Conservation (phyloP, 2,797 vertebrate genomes). For the Sebastes steindachneri region DNA sequence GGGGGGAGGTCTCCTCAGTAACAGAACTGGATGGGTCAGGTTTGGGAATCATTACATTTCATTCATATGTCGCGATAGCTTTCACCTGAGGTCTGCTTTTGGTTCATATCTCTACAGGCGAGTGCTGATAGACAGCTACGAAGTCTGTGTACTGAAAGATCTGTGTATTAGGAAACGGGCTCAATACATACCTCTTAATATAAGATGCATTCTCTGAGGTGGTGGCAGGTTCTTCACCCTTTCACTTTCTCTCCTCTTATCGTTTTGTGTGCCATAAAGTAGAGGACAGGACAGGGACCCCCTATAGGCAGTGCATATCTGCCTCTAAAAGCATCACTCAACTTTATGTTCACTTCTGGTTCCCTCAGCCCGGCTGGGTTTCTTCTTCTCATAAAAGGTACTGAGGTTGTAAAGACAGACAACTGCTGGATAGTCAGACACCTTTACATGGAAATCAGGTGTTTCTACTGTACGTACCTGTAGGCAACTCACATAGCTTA, state of each 20-base stretch:
- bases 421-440: conserved; percentile 39
- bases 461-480: conserved; percentile 26
- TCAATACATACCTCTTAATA: not conserved
- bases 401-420: conserved; percentile 71
- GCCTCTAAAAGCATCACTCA: conserved; percentile 84
- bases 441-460: conserved; percentile 48
- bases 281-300: conserved; percentile 57
- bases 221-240: conserved; percentile 33
- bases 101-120: conserved; percentile 25
- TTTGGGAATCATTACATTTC: conserved; percentile 23
- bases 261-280: conserved; percentile 52
- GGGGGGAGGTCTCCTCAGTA: not conserved
- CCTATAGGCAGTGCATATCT: conserved; percentile 80
- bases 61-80: conserved; percentile 21
- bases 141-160: not conserved
- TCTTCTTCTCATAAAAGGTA: conserved; percentile 84
- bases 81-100: conserved; percentile 22
- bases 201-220: not conserved
- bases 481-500: not conserved
- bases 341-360: conserved; percentile 83
- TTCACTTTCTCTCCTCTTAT: conserved; percentile 60
- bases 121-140: not conserved
- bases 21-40: conserved; percentile 12
- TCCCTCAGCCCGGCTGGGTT: conserved; percentile 75
- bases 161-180: not conserved